A percentile compares a stretch with the other conserved stretches of the same genome.
Conservation (phyloP, 2,888 invertebrate genomes). For the Platycheirus rosarum region DNA sequence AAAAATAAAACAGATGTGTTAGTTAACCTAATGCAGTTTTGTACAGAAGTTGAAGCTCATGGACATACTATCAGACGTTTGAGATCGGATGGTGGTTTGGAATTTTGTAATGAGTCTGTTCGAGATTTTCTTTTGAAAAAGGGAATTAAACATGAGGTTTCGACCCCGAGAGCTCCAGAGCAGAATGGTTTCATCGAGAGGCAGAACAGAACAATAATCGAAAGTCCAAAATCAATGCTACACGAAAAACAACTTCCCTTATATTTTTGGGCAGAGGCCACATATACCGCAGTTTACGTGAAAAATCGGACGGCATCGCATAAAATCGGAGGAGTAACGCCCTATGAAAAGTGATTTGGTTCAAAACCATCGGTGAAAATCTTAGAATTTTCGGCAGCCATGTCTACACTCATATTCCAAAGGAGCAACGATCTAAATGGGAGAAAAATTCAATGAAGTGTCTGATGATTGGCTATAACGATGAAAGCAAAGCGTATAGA, state of each 20-base stretch:
- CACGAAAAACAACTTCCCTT: constrained; percentile 19
- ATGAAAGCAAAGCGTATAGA: no score
- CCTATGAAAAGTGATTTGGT: constrained; percentile 74
- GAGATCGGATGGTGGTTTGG: constrained; percentile 56
- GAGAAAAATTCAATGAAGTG: constrained; percentile 59
- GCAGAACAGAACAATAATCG: constrained; percentile 47
- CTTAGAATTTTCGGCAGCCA: constrained; percentile 56
- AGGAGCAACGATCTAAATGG: constrained; percentile 66
- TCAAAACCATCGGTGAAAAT: constrained; percentile 67
- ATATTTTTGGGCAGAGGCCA: constrained; percentile 79
- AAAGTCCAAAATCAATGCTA: constrained; percentile 51
- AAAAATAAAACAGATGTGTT: no score
- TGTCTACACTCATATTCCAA: constrained; percentile 46
- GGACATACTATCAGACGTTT: constrained; percentile 57
- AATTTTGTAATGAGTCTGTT: constrained; percentile 59
- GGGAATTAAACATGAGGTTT: constrained; percentile 59
- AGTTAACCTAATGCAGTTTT: constrained; percentile 55
- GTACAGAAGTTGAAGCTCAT: constrained; percentile 53
- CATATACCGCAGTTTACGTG: constrained; percentile 77
- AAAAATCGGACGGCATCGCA: constrained; percentile 76
- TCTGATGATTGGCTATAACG: constrained; percentile 49
- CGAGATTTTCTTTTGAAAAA: constrained; percentile 28
- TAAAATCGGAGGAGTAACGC: constrained; percentile 62
- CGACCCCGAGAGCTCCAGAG: constrained; percentile 50
- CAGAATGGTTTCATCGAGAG: no score